Base-by-base conservation (phyloP, 2,113 vertebrate genomes). In the Hoplias malabaricus region DNA sequence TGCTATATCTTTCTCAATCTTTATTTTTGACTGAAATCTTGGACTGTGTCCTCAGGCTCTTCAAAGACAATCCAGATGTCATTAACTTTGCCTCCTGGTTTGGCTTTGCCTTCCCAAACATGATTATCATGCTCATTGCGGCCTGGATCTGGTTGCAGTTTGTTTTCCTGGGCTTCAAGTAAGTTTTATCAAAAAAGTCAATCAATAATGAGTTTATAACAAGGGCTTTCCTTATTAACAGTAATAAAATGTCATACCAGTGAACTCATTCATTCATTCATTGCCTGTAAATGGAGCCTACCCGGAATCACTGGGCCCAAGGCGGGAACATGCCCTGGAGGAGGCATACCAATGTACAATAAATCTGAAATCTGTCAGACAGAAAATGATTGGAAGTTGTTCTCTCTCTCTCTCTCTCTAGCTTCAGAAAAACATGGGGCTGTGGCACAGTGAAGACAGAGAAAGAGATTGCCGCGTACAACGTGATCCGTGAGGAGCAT, bases 1-100 rank as follows among this genome's bases (percentile, higher is more conserved):
- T 42, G 2, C 11, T 42, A 42, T 2, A 46, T 46, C 16, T 46
- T 46, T 46, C 43, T 46, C 2, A 77, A 42, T 36, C 53, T 29
- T 48, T 31, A 69, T 53, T 61, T 48, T 61, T 48, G 3, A 71
- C 57, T 78, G 14, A 54, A 25, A n/a, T 40, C n/a, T 29, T 21
- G 31, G n/a, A 21, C 50, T 57, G 66, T 71, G 83, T 75, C 69
- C 76, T 1, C 80, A 99, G 97, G 54, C 89, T 98, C 69, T 99
- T 96, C 83, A 96, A 96, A 1, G 59, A 89, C 11, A 98, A 94
- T 5, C 93, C 93, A 0, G 93, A 96, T 2, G 13, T 94, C 0
- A 73, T 99, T 83, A 98, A 98, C 89, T 99, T 98, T 77, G 96
- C 94, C 1, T 96, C 96, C 6, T 99, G 97, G 97, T 98, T 99